Conservation (phyloP, 2,888 invertebrate species). For the Yponomeuta evonymella region DNA sequence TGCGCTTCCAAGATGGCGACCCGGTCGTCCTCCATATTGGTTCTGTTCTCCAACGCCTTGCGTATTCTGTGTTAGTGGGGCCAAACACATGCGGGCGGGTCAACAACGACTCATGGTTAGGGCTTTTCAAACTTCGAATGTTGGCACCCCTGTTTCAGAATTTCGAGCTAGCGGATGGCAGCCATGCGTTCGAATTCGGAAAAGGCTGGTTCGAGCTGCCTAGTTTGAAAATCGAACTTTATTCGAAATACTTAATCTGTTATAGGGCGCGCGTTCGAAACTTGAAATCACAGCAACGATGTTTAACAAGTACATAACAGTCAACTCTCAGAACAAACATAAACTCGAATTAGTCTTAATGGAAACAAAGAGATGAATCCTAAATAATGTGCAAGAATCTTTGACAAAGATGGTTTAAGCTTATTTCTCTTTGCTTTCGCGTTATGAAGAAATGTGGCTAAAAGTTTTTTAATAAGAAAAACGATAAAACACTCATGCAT, state of each 20-base stretch:
- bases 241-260: too few relatives aligned
- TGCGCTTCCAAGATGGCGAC: slow-evolving; percentile 98
- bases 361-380: not conserved
- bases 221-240: too few relatives aligned
- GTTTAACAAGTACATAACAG: not conserved
- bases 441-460: not conserved
- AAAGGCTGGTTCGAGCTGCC: not conserved
- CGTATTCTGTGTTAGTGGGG: slow-evolving; percentile 88
- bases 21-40: slow-evolving; percentile 99
- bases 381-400: not conserved
- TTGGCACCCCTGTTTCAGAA: not conserved
- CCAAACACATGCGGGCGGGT: slow-evolving; percentile 70
- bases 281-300: too few relatives aligned
- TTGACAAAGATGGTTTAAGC: not conserved
- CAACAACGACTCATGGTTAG: slow-evolving; percentile 50
- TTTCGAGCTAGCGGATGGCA: not conserved
- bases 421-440: not conserved
- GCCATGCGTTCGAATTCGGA: not conserved
- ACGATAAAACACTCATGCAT: slow-evolving; percentile 9
- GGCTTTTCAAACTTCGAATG: not conserved
- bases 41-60: slow-evolving; percentile 98
- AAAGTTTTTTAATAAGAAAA: slow-evolving; percentile 9
- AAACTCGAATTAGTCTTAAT: not conserved
- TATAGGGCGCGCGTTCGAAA: too few relatives aligned
- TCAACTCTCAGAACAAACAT: not conserved